These are phyloP conservation scores for Amiota mariae DNA, from an alignment of 2,888 invertebrate species.

Conservation along the genomic window DNA sequence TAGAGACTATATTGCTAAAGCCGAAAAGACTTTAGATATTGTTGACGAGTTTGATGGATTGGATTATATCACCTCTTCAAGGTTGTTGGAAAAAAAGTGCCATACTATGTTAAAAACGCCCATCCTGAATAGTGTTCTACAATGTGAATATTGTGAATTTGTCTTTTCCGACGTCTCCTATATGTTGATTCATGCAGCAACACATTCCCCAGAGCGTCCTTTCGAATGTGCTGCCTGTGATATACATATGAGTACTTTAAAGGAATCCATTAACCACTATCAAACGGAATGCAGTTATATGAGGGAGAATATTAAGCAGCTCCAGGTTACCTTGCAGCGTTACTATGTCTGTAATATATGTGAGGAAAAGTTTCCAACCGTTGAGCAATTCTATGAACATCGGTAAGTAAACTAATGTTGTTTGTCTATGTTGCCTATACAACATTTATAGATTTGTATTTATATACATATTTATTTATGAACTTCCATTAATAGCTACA, in stretches of 20 bases:
- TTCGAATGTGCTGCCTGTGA: slow-evolving; percentile 73
- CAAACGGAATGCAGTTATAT: slow-evolving; percentile 73
- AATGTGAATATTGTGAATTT: slow-evolving; percentile 79
- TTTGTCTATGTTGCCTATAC: no score
- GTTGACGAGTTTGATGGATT: background rate
- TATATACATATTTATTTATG: no score
- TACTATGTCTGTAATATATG: slow-evolving; percentile 73
- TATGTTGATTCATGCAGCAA: slow-evolving; percentile 70
- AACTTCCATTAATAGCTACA: slow-evolving; percentile 55
- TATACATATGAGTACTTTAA: slow-evolving; percentile 74
- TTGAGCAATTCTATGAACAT: slow-evolving; percentile 71
- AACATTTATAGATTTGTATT: background rate
- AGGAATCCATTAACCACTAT: slow-evolving; percentile 76
- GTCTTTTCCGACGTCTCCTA: slow-evolving; percentile 76
- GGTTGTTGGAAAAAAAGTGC: slow-evolving; percentile 45
- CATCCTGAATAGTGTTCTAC: slow-evolving; percentile 72
- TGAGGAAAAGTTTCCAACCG: slow-evolving; percentile 65
- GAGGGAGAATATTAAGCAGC: slow-evolving; percentile 63
- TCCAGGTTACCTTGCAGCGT: slow-evolving; percentile 57
- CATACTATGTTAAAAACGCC: slow-evolving; percentile 57
- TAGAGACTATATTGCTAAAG: background rate
- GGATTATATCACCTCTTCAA: slow-evolving; percentile 9
- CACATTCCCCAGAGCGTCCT: slow-evolving; percentile 64
- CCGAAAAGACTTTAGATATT: background rate
- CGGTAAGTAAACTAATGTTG: slow-evolving; percentile 65